Base-by-base conservation (phyloP, 2,888 invertebrate genomes). In the Meandrusa payeni region DNA sequence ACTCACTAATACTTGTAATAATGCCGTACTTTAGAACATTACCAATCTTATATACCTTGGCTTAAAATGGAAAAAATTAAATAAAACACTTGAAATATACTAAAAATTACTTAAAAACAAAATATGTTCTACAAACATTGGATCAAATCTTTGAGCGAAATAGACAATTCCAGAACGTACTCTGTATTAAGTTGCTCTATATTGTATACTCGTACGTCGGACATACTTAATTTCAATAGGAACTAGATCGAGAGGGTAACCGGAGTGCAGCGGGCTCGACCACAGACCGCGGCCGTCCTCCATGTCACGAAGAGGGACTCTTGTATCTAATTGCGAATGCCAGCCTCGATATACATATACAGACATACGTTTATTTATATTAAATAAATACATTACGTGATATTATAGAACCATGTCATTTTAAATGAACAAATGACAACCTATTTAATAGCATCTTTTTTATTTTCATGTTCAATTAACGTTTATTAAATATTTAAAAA, bases 261-360 rank as follows among this genome's bases (percentile, higher is more conserved):
- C 69, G 54, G 61, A 71, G 57, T 46, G 46, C 52, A 43, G 26
- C 48, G 56, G 23, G 9, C 11, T 2, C 36, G 29, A 66, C 77
- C 71, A 55, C 72, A 70, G 50, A 69, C 77, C 76, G 51, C 73
- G 63, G 51, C 48, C 55, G 62, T 61, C 57, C 61, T 62, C 56
- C 26, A 52, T 50, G 52, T 12, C 12, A 11, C 12, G 22, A 19
- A 26, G 29, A 26, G 29, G 49, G 48, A 52, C 52, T 54, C 51
- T 40, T 50, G 45, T 51, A 47, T 55, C 46, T 54, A 57, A 66
- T 60, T 59, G 55, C 58, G 22, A 23, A 6, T 20, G 12, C 22
- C 22, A 19, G n/a, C 7, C 6, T 7, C 22, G 5, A 17, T 28
- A 23, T 24, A 62, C 51, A 53, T 54, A 38, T 54, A 31, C 1